These are phyloP conservation scores for Phalacrocorax brasilianus DNA, from an alignment of 2,113 vertebrate species.

Conservation along the genomic window DNA sequence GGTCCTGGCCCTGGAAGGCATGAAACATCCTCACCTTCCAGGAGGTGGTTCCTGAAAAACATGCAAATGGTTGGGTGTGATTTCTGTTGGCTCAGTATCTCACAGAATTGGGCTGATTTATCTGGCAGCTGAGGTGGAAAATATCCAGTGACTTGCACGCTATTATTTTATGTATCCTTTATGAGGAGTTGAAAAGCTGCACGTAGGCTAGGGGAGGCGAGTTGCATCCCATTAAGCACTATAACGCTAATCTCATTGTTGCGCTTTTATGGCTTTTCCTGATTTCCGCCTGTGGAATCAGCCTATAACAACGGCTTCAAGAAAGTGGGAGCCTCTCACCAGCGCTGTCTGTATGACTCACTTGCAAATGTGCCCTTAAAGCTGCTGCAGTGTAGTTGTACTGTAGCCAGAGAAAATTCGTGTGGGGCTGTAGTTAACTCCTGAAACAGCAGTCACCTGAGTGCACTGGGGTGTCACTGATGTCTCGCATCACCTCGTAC, in stretches of 20 bases:
- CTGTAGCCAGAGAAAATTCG: not conserved
- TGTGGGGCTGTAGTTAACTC: not conserved
- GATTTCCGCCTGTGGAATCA: not conserved
- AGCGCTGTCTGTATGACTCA: not conserved
- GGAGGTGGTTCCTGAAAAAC: not conserved
- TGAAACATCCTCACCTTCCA: not conserved
- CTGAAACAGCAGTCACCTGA: not conserved
- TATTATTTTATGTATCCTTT: not conserved
- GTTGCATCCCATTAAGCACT: not conserved
- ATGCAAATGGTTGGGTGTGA: not conserved
- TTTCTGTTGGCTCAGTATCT: not conserved
- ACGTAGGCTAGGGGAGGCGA: not conserved
- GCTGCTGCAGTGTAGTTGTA: not conserved
- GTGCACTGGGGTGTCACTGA: fast-evolving
- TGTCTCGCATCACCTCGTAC: not conserved
- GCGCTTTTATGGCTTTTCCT: conserved; percentile 8
- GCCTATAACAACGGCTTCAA: not conserved
- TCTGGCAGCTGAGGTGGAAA: conserved; percentile 25
- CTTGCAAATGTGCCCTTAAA: not conserved
- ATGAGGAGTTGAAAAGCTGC: conserved; percentile 6
- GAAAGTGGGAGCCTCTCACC: not conserved
- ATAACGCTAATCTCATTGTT: not conserved
- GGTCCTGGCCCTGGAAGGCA: not conserved
- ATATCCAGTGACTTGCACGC: not conserved
- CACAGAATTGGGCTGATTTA: not conserved